These are phyloP conservation scores for Silurus glanis DNA, from an alignment of 2,113 vertebrate genomes.

Conservation along the genomic window DNA sequence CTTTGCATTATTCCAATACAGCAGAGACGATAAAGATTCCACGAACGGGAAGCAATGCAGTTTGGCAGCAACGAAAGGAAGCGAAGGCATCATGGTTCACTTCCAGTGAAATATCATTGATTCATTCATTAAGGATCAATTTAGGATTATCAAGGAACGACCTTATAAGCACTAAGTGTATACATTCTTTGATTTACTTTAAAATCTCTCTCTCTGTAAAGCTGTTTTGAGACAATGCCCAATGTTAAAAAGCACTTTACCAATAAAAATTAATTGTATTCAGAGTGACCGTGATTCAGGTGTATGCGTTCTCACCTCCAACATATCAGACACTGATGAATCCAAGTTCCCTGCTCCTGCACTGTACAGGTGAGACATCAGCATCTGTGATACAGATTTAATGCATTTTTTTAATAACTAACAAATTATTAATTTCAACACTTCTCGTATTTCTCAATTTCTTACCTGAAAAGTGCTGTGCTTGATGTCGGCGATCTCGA, in stretches of 20 bases:
- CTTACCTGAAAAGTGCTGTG: constrained; percentile 87
- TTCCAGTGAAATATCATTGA: neutral
- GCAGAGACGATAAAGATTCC: neutral
- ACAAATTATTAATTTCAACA: neutral
- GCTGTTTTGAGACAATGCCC: too few relatives aligned
- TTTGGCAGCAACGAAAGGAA: neutral
- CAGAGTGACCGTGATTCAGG: too few relatives aligned
- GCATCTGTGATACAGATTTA: constrained; percentile 71
- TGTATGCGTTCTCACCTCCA: constrained; percentile 76
- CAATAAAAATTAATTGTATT: neutral
- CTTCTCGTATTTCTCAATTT: neutral
- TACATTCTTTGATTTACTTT: too few relatives aligned
- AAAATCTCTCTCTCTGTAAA: too few relatives aligned
- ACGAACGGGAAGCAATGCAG: neutral
- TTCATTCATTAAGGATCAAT: neutral
- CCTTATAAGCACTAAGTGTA: too few relatives aligned
- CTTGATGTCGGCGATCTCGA: constrained; percentile 87
- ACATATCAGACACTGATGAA: constrained; percentile 75
- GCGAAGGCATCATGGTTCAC: neutral
- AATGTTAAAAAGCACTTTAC: neutral
- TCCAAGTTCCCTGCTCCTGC: constrained; percentile 83
- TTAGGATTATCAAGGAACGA: too few relatives aligned
- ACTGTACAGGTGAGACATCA: constrained; percentile 93
- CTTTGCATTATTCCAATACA: too few relatives aligned
- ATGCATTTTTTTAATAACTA: neutral